Evolutionary conservation across 2,888 invertebrate genomes (phyloP).

Genomic region (Drosophila lacicola): DNA sequence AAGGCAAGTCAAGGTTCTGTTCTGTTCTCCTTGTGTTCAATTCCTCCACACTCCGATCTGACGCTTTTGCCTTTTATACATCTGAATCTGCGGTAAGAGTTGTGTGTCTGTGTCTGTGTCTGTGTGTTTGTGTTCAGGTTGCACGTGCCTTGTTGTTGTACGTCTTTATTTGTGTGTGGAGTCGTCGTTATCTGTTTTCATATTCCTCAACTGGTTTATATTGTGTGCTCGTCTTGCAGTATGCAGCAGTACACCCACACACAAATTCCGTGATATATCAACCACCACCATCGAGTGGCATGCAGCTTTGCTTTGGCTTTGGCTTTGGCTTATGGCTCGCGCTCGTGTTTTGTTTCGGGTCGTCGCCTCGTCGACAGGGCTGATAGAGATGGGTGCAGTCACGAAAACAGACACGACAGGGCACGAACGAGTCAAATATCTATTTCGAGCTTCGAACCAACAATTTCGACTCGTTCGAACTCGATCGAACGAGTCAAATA

Average conservation of each 20-base stretch:
- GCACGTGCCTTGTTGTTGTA: slow-evolving; percentile 71
- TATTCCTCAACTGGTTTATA: slow-evolving; percentile 79
- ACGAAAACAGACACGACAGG: too few relatives aligned
- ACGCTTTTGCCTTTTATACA: slow-evolving; percentile 30
- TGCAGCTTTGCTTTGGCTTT: slow-evolving; percentile 41
- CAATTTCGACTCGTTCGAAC: too few relatives aligned
- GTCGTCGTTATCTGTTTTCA: slow-evolving; percentile 78
- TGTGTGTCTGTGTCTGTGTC: slow-evolving; percentile 10
- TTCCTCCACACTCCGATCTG: slow-evolving; percentile 14
- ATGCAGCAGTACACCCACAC: slow-evolving; percentile 75
- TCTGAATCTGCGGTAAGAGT: slow-evolving; percentile 41
- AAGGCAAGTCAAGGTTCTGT: slow-evolving; percentile 74
- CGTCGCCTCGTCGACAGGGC: not conserved
- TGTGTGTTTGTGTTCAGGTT: slow-evolving; percentile 28
- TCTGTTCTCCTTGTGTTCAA: slow-evolving; percentile 34
- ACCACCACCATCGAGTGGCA: slow-evolving; percentile 72
- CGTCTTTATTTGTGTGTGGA: slow-evolving; percentile 73
- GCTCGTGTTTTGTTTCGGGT: slow-evolving; percentile 15
- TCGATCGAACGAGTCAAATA: too few relatives aligned
- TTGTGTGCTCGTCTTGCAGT: slow-evolving; percentile 61
- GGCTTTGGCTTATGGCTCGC: slow-evolving; percentile 2
- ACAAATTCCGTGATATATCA: slow-evolving; percentile 81
- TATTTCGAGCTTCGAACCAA: too few relatives aligned
- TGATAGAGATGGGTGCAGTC: not conserved
- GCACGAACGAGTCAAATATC: too few relatives aligned